Conservation (phyloP, 2,888 invertebrate genomes). For the Thecocarcelia acutangulata region DNA sequence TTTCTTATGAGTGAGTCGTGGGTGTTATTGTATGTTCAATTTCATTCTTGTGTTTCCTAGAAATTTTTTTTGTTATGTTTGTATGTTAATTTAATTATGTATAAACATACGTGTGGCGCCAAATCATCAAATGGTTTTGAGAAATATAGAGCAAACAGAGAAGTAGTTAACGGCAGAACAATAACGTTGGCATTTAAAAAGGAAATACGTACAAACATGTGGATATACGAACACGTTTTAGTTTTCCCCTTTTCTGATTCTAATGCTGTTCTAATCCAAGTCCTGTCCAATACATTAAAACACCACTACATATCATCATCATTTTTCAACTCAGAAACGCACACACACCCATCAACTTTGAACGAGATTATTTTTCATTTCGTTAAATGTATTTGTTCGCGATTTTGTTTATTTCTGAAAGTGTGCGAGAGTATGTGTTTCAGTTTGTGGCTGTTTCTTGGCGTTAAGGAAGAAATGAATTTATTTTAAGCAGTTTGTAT, state of each 20-base stretch:
- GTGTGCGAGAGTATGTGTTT: constrained; percentile 3
- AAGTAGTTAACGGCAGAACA: constrained; percentile 19
- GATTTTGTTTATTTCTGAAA: background rate
- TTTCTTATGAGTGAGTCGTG: constrained; percentile 23
- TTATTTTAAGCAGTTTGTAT: constrained; percentile 60
- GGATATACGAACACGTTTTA: background rate
- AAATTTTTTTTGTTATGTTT: background rate
- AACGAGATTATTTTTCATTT: constrained; percentile 9
- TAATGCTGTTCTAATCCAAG: constrained; percentile 39
- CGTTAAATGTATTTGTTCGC: constrained; percentile 24
- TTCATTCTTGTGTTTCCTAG: background rate
- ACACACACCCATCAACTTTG: constrained; percentile 3
- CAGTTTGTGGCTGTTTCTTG: constrained; percentile 23
- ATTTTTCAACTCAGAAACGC: constrained; percentile 43
- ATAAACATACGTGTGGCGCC: constrained; percentile 36
- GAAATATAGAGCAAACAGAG: constrained; percentile 4
- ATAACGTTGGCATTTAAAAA: constrained; percentile 12
- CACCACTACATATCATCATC: constrained; percentile 50
- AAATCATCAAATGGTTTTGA: constrained; percentile 55
- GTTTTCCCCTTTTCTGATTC: constrained; percentile 26
- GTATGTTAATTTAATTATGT: too few relatives aligned
- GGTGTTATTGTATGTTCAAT: constrained; percentile 6
- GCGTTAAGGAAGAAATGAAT: constrained; percentile 59
- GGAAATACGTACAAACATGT: background rate
- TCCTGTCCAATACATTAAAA: constrained; percentile 64